Base-by-base conservation (phyloP, 2,888 invertebrate genomes). In the Drosophila nr. perissopoda region DNA sequence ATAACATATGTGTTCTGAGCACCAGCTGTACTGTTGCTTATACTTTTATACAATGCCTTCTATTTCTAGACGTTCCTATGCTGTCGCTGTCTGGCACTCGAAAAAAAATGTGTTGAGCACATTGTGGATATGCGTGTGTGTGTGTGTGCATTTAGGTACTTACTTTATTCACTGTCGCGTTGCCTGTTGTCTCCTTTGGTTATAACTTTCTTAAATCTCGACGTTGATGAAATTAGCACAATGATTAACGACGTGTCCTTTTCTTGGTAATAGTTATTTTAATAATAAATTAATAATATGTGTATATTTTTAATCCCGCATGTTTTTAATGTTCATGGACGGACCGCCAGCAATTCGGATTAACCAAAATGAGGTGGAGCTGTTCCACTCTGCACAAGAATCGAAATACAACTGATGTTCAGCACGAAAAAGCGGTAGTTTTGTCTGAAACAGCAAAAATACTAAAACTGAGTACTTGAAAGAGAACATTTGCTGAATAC, bases 51-150 rank as follows among this genome's bases (percentile, higher is more conserved):
- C 76, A 79, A 42, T 76, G 56, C 25, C 51, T 69, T 67, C 81
- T 86, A 83, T 81, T 86, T 83, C 65, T 70, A 79, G 83, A 76
- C 71, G 56, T 54, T 52, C 54, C 63, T 67, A 54, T 76, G 52
- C 62, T 65, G 31, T 21, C 6, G 21, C 13, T 46, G 13, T 46
- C 36, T 51, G 34, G 46, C 68, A 60, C 40, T 49, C 57, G 64
- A 59, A 58, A 53, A 42, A 56, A 36, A 49, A 18, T 56, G 33
- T 51, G 31, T 51, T 42, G 31, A 46, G 38, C 34, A 46, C 16
- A 36, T 18, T 56, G 54, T 54, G 58, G 31, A 70, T 27, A 53
- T 38, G 25, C 48, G 34, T 46, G 54, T 7, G 36, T 31, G 38
- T 38, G 27, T 57, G 31, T 29, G 48, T 29, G 67, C 59, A 31